phyloP scores from a whole-genome alignment of 2,888 invertebrate species.

The Scaptomyza cyrtandrae region DNA sequence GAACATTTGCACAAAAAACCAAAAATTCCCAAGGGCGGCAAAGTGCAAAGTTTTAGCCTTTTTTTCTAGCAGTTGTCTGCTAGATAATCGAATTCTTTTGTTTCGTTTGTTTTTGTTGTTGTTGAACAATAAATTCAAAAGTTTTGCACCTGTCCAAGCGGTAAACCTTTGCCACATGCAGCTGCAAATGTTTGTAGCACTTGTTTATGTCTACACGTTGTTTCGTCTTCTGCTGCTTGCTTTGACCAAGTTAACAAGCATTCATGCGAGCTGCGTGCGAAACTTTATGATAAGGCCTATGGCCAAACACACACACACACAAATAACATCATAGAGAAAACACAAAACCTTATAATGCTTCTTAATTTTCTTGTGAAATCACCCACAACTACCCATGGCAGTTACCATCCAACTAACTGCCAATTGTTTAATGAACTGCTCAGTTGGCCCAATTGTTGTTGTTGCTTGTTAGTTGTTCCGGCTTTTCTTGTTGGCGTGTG shows the following conservation, averaged over 20 bases:
- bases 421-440: conserved; percentile 77
- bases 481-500: conserved; percentile 13
- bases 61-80: conserved; percentile 39
- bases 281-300: conserved; percentile 57
- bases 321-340: neutral
- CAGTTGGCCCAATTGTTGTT: conserved; percentile 33
- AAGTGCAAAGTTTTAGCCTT: conserved; percentile 19
- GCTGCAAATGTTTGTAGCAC: conserved; percentile 10
- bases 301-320: conserved; percentile 4
- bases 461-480: conserved; percentile 42
- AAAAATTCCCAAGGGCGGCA: conserved; percentile 5
- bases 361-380: conserved; percentile 63
- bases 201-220: conserved; percentile 7
- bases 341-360: conserved; percentile 34
- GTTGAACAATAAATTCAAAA: conserved; percentile 68
- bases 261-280: conserved; percentile 36
- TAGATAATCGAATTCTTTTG: conserved; percentile 55
- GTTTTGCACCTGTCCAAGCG: conserved; percentile 47
- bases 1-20: neutral
- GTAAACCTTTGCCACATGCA: conserved; percentile 36
- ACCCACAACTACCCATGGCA: conserved; percentile 5
- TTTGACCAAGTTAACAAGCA: conserved; percentile 48
- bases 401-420: conserved; percentile 48
- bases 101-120: conserved; percentile 21
- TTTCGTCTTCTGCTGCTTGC: neutral